Conservation (phyloP, 2,888 invertebrate genomes). For the Agapostemon virescens region DNA sequence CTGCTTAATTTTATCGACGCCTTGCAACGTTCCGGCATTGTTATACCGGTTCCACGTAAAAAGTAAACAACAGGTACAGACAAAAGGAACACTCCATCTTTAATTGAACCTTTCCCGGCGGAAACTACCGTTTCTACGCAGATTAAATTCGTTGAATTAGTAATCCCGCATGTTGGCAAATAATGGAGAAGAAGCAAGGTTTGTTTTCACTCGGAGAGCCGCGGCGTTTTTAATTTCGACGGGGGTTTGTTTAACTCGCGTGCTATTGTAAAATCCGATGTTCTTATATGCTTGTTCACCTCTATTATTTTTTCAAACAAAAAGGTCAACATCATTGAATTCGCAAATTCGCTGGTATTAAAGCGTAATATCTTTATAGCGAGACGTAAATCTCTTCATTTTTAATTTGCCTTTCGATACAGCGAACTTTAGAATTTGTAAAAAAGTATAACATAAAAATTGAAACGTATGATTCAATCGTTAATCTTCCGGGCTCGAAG, state of each 20-base stretch:
- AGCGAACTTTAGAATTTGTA: background rate
- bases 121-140: constrained; percentile 3
- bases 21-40: background rate
- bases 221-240: background rate
- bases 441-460: background rate
- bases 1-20: constrained; percentile 24
- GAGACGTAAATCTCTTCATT: background rate
- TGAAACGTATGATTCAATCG: background rate
- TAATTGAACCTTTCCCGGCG: constrained; percentile 43
- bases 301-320: background rate
- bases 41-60: constrained; percentile 16
- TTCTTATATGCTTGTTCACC: constrained; percentile 1
- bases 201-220: constrained; percentile 19
- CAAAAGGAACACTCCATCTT: constrained; percentile 32
- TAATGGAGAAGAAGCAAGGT: constrained; percentile 9
- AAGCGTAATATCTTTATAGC: background rate
- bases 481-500: background rate
- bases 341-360: background rate
- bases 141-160: constrained; percentile 44
- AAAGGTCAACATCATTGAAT: background rate
- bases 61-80: constrained; percentile 26
- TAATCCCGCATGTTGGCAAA: constrained; percentile 39
- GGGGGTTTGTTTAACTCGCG: constrained; percentile 8
- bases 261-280: background rate
- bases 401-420: background rate